These are phyloP conservation scores for Drosophila gaucha DNA, from an alignment of 2,888 invertebrate genomes.

Conservation along the genomic window DNA sequence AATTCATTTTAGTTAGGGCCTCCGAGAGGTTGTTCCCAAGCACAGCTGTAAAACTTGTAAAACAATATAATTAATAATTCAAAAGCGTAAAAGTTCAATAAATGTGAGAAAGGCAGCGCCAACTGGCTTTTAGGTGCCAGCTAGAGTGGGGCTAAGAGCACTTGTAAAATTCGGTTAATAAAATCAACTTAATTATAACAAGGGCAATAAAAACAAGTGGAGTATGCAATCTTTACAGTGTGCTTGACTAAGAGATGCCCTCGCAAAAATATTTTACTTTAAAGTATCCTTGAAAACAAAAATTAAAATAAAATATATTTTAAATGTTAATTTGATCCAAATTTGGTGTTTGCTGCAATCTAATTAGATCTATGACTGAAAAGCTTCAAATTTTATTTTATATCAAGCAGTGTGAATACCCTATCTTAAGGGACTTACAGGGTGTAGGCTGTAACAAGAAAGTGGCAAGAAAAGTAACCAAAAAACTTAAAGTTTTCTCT, in stretches of 20 bases:
- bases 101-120: conserved; percentile 34
- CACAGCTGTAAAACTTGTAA: conserved; percentile 50
- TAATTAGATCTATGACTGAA: too few species aligned
- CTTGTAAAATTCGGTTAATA: conserved; percentile 67
- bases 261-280: background rate
- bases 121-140: conserved; percentile 19
- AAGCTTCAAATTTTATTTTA: background rate
- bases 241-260: conserved; percentile 3
- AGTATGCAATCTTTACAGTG: background rate
- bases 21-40: conserved; percentile 28
- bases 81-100: conserved; percentile 71
- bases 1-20: conserved; percentile 14
- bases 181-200: conserved; percentile 72
- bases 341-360: too few species aligned
- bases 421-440: background rate
- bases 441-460: conserved; percentile 6
- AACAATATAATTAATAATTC: conserved; percentile 70
- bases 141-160: conserved; percentile 35
- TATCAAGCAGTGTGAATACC: background rate
- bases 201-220: conserved; percentile 39
- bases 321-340: background rate
- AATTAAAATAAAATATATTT: background rate
- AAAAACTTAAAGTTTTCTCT: conserved; percentile 58
- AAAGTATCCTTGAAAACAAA: background rate
- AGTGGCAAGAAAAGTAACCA: conserved; percentile 25